These are phyloP conservation scores for Aptenodytes patagonicus DNA, from an alignment of 2,113 vertebrate genomes.

Conservation along the genomic window DNA sequence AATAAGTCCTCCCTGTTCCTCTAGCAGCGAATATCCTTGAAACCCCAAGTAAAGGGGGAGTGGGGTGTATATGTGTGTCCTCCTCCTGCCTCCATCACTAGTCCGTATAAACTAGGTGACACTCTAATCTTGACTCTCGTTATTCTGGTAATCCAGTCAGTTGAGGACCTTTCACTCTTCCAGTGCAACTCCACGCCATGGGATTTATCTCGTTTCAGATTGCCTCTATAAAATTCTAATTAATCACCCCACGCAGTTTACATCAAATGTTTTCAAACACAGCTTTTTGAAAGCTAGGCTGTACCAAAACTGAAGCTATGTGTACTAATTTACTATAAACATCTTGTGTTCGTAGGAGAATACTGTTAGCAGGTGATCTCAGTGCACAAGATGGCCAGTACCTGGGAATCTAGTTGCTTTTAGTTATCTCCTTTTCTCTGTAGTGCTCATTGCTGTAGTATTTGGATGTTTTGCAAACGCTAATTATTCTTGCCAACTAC, in stretches of 20 bases:
- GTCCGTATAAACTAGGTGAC: background rate
- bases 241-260: background rate
- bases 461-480: background rate
- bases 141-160: background rate
- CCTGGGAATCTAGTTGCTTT: background rate
- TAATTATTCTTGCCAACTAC: background rate
- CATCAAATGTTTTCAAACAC: background rate
- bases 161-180: background rate
- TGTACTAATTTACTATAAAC: background rate
- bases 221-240: background rate
- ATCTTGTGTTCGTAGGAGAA: background rate
- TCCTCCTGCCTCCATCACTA: background rate
- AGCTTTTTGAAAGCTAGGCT: background rate
- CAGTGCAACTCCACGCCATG: background rate
- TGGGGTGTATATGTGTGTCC: background rate
- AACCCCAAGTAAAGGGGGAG: background rate
- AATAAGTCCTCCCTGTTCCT: background rate
- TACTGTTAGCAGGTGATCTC: background rate
- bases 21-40: background rate
- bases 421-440: background rate
- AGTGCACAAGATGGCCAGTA: background rate
- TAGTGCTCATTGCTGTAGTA: background rate
- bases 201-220: background rate
- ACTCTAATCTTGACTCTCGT: background rate
- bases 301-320: background rate